Conservation (phyloP, 2,113 vertebrate genomes). For the Megaptera novaeangliae region DNA sequence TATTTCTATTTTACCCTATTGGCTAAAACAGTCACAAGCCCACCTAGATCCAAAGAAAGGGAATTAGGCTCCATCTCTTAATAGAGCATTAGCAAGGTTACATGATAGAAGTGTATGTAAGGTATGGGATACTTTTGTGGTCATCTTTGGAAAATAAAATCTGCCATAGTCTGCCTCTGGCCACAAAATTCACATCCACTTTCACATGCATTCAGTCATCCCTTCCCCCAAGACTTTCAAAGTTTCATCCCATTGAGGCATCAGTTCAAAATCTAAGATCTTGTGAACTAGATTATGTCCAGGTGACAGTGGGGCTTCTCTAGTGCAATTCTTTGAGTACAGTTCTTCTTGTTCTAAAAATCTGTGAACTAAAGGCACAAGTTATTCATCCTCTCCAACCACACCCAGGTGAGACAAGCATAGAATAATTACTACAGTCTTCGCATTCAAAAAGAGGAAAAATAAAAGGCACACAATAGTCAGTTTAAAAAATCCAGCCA, state of each 20-base stretch:
- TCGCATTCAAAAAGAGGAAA: background rate
- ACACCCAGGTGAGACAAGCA: background rate
- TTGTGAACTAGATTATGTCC: background rate
- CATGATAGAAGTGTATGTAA: background rate
- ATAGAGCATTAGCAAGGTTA: background rate
- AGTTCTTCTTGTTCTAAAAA: background rate
- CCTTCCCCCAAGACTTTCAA: background rate
- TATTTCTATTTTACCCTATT: background rate
- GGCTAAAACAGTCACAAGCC: background rate
- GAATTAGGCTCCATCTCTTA: background rate
- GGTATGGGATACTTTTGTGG: background rate
- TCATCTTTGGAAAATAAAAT: background rate
- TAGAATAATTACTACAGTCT: background rate
- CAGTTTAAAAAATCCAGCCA: background rate
- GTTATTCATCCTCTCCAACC: background rate
- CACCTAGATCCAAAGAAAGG: background rate
- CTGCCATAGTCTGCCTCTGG: background rate
- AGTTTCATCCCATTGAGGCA: background rate
- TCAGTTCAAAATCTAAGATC: background rate
- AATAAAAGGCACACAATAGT: background rate
- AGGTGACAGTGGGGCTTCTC: background rate
- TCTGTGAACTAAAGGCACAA: background rate
- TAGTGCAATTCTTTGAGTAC: background rate
- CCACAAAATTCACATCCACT: background rate
- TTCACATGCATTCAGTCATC: background rate